A percentile compares a stretch with the other conserved stretches of the same genome.
Evolutionary conservation across 92 coral and sea anemone species (phyloP).

Genomic region (Epizoanthus ramosus): DNA sequence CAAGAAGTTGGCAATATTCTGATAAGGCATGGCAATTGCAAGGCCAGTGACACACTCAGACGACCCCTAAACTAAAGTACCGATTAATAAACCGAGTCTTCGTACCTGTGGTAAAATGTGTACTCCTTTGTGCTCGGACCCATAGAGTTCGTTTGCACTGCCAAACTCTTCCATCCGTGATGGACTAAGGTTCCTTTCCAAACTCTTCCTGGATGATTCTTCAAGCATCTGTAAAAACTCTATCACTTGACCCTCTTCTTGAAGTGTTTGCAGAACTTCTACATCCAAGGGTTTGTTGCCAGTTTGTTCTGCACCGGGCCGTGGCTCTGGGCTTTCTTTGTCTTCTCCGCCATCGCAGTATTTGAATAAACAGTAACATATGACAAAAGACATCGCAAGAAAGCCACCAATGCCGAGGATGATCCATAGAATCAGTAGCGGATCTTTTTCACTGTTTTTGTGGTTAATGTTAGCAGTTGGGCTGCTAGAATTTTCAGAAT

Average conservation of each 20-base stretch:
- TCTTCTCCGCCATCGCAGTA: slow-evolving; percentile 12
- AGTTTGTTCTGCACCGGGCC: background rate
- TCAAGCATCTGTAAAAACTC: slow-evolving; percentile 35
- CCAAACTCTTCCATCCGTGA: slow-evolving; percentile 32
- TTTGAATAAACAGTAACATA: slow-evolving; percentile 34
- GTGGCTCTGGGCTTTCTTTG: background rate
- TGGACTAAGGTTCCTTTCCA: slow-evolving; percentile 22
- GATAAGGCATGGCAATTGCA: too few relatives aligned
- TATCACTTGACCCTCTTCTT: slow-evolving; percentile 43
- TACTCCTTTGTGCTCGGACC: background rate
- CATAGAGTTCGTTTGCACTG: background rate
- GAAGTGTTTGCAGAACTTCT: slow-evolving; percentile 9
- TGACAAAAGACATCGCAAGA: background rate
- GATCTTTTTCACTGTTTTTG: background rate
- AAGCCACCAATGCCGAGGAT: slow-evolving; percentile 11
- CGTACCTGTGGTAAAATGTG: slow-evolving; percentile 9
- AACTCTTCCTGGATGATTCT: slow-evolving; percentile 34
- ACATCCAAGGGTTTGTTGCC: slow-evolving; percentile 13
- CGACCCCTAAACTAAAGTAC: too few relatives aligned
- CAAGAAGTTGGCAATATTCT: too few relatives aligned
- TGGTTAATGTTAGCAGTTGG: background rate
- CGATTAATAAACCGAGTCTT: background rate
- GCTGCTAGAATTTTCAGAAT: background rate
- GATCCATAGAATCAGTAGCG: slow-evolving; percentile 29
- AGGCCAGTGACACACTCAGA: too few relatives aligned